phyloP scores from a whole-genome alignment of 2,797 vertebrate species.

The Myripristis jacobus region DNA sequence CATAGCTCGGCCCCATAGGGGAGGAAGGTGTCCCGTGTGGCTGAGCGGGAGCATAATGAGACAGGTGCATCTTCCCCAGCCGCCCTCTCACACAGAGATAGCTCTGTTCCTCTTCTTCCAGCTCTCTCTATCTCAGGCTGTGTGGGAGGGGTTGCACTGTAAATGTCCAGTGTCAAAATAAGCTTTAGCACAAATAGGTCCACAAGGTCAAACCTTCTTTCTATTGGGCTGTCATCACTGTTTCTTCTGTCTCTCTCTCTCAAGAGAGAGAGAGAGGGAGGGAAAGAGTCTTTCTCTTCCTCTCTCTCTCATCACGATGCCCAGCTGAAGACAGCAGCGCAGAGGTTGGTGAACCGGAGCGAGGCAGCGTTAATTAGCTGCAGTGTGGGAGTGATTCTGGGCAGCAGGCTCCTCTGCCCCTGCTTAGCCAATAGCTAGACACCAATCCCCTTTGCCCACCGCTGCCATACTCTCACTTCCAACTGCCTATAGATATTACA shows the following conservation, averaged over 20 bases:
- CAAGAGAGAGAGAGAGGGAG: no score
- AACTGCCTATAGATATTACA: neutral
- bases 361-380: constrained; percentile 59
- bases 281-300: neutral
- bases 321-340: constrained; percentile 35
- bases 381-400: constrained; percentile 35
- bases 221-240: constrained; percentile 44
- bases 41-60: constrained; percentile 52
- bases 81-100: constrained; percentile 35
- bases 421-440: constrained; percentile 34
- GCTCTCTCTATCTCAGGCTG: constrained; percentile 2
- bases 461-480: neutral
- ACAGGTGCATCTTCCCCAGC: constrained; percentile 43
- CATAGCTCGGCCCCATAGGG: constrained; percentile 21
- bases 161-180: constrained; percentile 43
- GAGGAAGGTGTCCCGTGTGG: constrained; percentile 54
- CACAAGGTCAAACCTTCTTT: constrained; percentile 57
- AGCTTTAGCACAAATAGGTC: constrained; percentile 26
- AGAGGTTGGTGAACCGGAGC: constrained; percentile 51
- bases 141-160: constrained; percentile 33
- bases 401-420: constrained; percentile 35
- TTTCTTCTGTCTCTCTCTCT: neutral
- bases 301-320: constrained; percentile 16
- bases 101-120: constrained; percentile 27
- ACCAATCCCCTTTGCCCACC: constrained; percentile 24